Evolutionary conservation across 2,888 invertebrate genomes (phyloP).

Genomic region (Fissipunctia ypsillon): DNA sequence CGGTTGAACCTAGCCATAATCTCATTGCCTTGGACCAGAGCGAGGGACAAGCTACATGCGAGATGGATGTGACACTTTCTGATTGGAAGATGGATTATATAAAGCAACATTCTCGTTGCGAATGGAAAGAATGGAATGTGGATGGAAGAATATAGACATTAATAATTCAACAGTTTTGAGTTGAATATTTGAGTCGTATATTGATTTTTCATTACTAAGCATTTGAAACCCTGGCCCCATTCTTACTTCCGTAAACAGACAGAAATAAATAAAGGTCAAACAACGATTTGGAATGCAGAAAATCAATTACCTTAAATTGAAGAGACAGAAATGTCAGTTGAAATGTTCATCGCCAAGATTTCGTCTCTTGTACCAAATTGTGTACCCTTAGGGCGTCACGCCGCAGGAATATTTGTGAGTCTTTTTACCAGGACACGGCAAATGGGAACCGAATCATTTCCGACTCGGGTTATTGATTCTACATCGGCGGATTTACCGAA

Average conservation of each 20-base stretch:
- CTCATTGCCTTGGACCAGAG: slow-evolving; percentile 65
- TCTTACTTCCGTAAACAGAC: slow-evolving; percentile 37
- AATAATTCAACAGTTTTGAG: neutral
- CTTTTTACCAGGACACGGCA: slow-evolving; percentile 55
- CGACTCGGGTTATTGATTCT: slow-evolving; percentile 65
- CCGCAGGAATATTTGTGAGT: slow-evolving; percentile 58
- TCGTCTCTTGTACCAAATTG: slow-evolving; percentile 46
- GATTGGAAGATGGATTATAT: slow-evolving; percentile 24
- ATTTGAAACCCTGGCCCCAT: neutral
- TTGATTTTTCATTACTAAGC: slow-evolving; percentile 31
- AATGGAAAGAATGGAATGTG: neutral
- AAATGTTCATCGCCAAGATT: slow-evolving; percentile 32
- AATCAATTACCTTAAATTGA: slow-evolving; percentile 38
- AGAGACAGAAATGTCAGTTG: neutral
- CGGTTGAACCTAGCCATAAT: slow-evolving; percentile 69
- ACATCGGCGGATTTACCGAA: slow-evolving; percentile 58
- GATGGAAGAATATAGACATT: neutral
- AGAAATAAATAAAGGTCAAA: slow-evolving; percentile 33
- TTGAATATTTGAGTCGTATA: neutral
- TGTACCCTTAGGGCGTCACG: slow-evolving; percentile 47
- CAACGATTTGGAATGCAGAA: slow-evolving; percentile 16
- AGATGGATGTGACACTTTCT: slow-evolving; percentile 29
- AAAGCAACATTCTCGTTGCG: neutral
- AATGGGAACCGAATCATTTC: slow-evolving; percentile 64
- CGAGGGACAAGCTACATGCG: slow-evolving; percentile 44